Evolutionary conservation across 2,797 vertebrate genomes (phyloP).

Genomic region (Mallotus villosus): DNA sequence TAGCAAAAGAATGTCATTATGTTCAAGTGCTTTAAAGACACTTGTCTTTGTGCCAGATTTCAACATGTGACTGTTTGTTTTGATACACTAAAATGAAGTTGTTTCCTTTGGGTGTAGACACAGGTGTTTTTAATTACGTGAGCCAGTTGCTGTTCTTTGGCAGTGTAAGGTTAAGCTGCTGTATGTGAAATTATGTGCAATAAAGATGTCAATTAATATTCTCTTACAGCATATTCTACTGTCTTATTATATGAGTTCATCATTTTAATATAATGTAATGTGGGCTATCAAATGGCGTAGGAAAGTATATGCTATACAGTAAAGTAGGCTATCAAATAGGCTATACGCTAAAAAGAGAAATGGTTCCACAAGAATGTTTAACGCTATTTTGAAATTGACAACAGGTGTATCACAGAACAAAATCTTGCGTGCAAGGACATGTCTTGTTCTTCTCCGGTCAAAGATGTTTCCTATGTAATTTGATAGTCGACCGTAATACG

Average conservation of each 20-base stretch:
- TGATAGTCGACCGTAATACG: slow-evolving; percentile 64
- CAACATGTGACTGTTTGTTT: slow-evolving; percentile 53
- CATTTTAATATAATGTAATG: neutral
- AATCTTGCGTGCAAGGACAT: neutral
- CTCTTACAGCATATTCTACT: slow-evolving; percentile 35
- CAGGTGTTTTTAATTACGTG: slow-evolving; percentile 55
- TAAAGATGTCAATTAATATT: slow-evolving; percentile 59
- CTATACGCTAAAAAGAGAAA: no score
- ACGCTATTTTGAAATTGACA: neutral
- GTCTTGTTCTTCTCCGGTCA: neutral
- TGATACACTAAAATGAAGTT: slow-evolving; percentile 36
- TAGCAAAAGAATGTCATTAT: slow-evolving; percentile 63
- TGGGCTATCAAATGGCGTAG: neutral
- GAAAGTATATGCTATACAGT: neutral
- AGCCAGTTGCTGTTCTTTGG: slow-evolving; percentile 64
- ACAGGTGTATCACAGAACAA: slow-evolving; percentile 1
- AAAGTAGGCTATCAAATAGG: no score
- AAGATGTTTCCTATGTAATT: slow-evolving; percentile 56
- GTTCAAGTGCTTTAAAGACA: slow-evolving; percentile 69
- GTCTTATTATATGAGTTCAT: neutral
- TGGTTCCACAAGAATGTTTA: no score
- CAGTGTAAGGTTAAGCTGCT: slow-evolving; percentile 62
- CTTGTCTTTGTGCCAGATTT: slow-evolving; percentile 74
- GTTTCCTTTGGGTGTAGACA: slow-evolving; percentile 53
- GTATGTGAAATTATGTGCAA: slow-evolving; percentile 73